A percentile compares a stretch with the other conserved stretches of the same genome.
Evolutionary conservation across 2,113 vertebrate species (phyloP).

Genomic region (Otolemur garnettii): DNA sequence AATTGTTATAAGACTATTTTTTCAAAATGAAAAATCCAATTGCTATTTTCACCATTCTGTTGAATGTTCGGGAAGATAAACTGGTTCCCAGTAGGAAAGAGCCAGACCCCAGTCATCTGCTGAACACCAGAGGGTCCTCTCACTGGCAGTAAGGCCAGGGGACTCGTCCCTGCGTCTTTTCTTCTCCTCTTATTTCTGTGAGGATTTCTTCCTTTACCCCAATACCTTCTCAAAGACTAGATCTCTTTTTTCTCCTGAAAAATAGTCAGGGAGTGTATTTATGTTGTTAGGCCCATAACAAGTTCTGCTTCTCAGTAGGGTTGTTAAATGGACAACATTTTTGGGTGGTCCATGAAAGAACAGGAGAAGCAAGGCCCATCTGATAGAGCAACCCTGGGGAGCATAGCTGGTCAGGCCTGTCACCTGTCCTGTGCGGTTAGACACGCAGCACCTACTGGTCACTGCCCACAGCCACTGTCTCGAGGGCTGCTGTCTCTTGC

Average conservation of each 20-base stretch:
- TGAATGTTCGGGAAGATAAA: background rate
- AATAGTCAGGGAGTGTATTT: background rate
- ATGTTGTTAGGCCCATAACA: background rate
- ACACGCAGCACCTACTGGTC: background rate
- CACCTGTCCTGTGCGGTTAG: background rate
- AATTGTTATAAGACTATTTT: background rate
- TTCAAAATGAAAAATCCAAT: background rate
- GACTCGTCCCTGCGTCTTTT: background rate
- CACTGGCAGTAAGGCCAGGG: accelerated
- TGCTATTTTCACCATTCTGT: background rate
- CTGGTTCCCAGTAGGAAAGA: background rate
- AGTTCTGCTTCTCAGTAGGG: background rate
- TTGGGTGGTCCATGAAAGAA: background rate
- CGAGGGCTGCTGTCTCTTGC: background rate
- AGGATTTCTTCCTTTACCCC: background rate
- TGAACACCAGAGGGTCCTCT: background rate
- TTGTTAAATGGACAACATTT: background rate
- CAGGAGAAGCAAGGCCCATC: background rate
- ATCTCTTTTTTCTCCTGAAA: background rate
- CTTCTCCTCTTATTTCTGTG: background rate
- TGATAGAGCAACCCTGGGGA: background rate
- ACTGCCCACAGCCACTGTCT: background rate
- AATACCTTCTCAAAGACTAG: background rate
- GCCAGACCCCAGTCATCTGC: background rate
- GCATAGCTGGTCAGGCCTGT: accelerated